Percentiles rank a stretch among this genome's conserved stretches.
Evolutionary conservation across 2,113 vertebrate genomes (phyloP).

Genomic region (Centropus bengalensis): DNA sequence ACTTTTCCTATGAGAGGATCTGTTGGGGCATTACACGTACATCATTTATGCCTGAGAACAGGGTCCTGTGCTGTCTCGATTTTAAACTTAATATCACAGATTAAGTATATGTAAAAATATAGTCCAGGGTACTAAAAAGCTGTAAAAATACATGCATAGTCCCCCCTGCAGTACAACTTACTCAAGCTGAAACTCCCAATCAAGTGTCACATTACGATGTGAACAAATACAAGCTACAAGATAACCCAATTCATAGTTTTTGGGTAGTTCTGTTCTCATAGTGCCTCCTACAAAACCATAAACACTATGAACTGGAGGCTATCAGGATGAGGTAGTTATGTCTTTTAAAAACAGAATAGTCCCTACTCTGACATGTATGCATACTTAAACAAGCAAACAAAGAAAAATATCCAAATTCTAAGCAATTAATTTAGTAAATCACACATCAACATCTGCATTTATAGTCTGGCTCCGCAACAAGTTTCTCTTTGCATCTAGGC

Average conservation of each 20-base stretch:
- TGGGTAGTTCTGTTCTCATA: neutral
- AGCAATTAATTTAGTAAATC: neutral
- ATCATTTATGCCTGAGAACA: neutral
- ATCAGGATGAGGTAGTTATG: neutral
- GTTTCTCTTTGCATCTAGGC: neutral
- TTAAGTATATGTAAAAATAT: neutral
- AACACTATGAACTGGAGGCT: neutral
- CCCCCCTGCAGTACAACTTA: neutral
- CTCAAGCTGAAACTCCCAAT: neutral
- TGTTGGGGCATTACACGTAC: neutral
- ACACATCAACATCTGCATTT: neutral
- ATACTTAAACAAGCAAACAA: neutral
- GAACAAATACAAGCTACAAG: neutral
- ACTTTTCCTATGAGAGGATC: neutral
- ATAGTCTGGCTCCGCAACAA: neutral
- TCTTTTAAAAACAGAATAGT: neutral
- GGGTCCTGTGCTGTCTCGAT: neutral
- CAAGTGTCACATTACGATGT: neutral
- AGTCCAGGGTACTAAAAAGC: neutral
- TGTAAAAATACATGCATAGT: neutral
- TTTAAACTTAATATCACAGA: neutral
- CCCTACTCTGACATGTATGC: neutral
- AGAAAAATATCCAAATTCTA: neutral
- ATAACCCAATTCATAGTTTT: neutral
- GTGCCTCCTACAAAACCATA: neutral